phyloP scores from a whole-genome alignment of 2,113 vertebrate genomes.

The Murina feae region DNA sequence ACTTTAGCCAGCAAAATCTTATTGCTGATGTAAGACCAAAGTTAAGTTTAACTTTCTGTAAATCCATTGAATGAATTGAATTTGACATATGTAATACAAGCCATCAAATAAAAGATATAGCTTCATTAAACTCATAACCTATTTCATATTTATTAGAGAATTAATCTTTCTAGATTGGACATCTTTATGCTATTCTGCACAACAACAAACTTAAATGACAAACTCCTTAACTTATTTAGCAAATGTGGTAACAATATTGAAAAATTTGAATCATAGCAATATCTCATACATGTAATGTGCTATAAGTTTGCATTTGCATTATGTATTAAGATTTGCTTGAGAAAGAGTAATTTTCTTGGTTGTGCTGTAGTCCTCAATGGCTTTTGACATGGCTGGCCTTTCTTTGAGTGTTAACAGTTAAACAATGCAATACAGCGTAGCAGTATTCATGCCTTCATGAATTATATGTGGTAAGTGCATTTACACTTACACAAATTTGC shows the following conservation, averaged over 20 bases:
- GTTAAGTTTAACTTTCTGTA: constrained; percentile 66
- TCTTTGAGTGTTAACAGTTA: not conserved
- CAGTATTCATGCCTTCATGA: not conserved
- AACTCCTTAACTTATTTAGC: constrained; percentile 47
- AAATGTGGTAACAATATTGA: not conserved
- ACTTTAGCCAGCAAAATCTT: constrained; percentile 58
- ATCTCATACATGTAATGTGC: not conserved
- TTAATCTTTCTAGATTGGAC: constrained; percentile 37
- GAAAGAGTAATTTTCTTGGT: not conserved
- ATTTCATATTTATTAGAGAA: constrained; percentile 70
- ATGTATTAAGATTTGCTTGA: not conserved
- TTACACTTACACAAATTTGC: not conserved
- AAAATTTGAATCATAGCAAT: not conserved
- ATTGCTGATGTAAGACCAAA: constrained; percentile 72
- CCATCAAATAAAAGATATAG: constrained; percentile 59
- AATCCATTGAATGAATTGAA: constrained; percentile 66
- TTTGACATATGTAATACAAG: constrained; percentile 55
- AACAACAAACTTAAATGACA: constrained; percentile 40
- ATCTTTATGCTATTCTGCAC: not conserved
- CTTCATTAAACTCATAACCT: constrained; percentile 64
- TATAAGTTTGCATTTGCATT: not conserved
- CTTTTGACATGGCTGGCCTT: not conserved
- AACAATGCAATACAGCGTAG: not conserved
- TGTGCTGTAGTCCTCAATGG: not conserved
- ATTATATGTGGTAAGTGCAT: rapidly evolving